phyloP scores from a whole-genome alignment of 35 echinoderm and acorn worm species.

The Eucidaris tribuloides region DNA sequence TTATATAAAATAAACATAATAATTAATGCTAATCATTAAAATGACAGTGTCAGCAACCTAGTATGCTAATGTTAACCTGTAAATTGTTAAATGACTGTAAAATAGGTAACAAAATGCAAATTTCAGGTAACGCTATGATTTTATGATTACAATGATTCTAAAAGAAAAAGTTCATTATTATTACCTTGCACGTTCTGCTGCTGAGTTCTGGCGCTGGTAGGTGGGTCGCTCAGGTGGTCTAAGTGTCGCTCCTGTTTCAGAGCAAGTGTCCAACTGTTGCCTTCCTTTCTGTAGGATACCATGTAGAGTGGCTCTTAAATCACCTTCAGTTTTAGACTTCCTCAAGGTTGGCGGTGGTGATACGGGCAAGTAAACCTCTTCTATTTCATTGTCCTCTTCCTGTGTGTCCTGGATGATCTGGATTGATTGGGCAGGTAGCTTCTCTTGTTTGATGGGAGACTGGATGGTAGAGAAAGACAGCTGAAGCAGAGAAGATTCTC shows the following conservation, averaged over 20 bases:
- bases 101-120: no score
- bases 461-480: conserved; percentile 9
- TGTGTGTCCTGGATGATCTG: background rate
- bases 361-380: background rate
- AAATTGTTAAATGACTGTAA: no score
- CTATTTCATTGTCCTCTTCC: background rate
- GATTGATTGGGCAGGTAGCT: background rate
- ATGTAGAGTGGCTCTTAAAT: background rate
- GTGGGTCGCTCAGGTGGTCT: background rate
- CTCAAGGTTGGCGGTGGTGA: background rate
- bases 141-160: no score
- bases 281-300: no score
- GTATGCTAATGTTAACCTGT: no score
- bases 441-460: conserved; percentile 14
- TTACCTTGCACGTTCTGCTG: conserved; percentile 20
- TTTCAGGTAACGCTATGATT: no score
- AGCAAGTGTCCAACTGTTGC: background rate
- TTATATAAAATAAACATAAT: no score
- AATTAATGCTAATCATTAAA: no score
- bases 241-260: background rate
- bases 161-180: no score
- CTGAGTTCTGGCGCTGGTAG: conserved; percentile 12
- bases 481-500: background rate
- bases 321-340: conserved; percentile 16
- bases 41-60: no score